These are phyloP conservation scores for Podarcis raffonei DNA, from an alignment of 2,113 vertebrate genomes.

Conservation along the genomic window DNA sequence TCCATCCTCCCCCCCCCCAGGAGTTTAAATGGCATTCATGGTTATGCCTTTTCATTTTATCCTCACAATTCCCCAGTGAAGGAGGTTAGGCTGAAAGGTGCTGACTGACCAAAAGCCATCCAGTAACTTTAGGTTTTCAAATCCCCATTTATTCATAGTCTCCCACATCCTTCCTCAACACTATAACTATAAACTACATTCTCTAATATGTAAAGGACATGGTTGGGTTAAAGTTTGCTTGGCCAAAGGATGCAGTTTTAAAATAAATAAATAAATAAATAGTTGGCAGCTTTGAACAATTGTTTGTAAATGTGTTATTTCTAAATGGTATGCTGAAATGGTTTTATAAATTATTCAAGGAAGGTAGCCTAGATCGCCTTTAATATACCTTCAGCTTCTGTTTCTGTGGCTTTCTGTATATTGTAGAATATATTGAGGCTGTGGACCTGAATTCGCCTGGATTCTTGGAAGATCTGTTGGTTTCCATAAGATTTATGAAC, in stretches of 20 bases:
- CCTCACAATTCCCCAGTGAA: no score
- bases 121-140: no score
- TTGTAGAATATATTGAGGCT: neutral
- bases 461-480: neutral
- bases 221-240: neutral
- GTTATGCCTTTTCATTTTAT: no score
- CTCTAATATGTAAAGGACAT: no score
- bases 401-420: neutral
- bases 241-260: neutral
- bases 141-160: no score
- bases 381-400: neutral
- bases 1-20: no score
- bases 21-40: no score
- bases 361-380: neutral
- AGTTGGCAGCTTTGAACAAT: neutral
- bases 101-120: no score
- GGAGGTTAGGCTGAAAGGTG: no score
- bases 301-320: neutral
- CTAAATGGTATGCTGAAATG: neutral
- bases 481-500: neutral
- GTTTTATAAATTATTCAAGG: neutral
- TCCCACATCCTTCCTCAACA: no score
- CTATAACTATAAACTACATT: no score
- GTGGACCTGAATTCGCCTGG: neutral
- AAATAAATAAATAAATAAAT: neutral